Evolutionary conservation across 2,888 invertebrate genomes (phyloP).

Genomic region (Polydrusus pterygomalis): DNA sequence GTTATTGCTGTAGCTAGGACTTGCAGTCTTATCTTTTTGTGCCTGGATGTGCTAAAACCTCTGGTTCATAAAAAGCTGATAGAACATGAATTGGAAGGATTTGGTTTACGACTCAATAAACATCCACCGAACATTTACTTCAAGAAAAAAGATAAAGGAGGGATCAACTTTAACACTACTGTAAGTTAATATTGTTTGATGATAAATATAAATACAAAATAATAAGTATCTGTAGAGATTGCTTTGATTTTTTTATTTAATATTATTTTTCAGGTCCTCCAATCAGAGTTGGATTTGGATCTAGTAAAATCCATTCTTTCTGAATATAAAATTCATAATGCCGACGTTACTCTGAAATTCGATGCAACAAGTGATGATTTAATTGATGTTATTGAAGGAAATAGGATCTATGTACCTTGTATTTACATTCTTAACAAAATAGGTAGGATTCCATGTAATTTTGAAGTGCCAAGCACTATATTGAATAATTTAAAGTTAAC

Average conservation of each 20-base stretch:
- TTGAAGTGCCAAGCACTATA: not conserved
- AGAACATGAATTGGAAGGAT: conserved; percentile 99
- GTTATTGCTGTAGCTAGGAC: conserved; percentile 99
- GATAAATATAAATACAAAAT: too few relatives aligned
- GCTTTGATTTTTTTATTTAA: too few relatives aligned
- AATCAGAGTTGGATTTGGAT: conserved; percentile 95
- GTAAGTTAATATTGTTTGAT: conserved; percentile 73
- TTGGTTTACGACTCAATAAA: conserved; percentile 96
- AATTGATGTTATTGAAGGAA: conserved; percentile 99
- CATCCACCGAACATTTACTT: conserved; percentile 98
- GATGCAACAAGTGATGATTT: conserved; percentile 98
- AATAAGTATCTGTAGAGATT: too few relatives aligned
- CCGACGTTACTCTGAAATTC: conserved; percentile 94
- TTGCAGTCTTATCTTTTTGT: conserved; percentile 97
- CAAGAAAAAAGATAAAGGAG: conserved; percentile 98
- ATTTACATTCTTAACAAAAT: conserved; percentile 99
- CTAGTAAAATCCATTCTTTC: conserved; percentile 96
- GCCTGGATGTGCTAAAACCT: conserved; percentile 97
- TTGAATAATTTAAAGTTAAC: not conserved
- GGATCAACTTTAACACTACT: conserved; percentile 94
- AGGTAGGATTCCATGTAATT: conserved; percentile 75
- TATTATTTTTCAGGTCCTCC: conserved; percentile 77
- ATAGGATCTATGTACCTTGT: conserved; percentile 98
- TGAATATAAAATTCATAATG: conserved; percentile 99
- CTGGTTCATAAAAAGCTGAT: conserved; percentile 96